Conservation (phyloP, 2,888 invertebrate genomes). For the Phortica okadai region DNA sequence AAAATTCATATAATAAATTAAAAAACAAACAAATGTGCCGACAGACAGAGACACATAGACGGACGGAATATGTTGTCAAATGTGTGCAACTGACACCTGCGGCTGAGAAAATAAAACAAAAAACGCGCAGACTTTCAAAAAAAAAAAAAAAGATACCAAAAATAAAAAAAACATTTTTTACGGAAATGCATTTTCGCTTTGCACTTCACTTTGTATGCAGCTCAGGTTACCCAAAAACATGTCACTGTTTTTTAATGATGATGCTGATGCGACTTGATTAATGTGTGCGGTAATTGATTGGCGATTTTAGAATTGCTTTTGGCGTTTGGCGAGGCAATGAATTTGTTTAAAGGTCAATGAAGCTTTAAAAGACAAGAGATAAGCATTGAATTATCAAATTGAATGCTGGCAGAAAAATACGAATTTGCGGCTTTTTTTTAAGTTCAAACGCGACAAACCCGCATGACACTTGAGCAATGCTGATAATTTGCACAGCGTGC, state of each 20-base stretch:
- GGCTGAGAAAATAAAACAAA: not conserved
- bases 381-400: too few species aligned
- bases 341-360: not conserved
- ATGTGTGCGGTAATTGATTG: too few species aligned
- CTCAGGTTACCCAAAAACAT: conserved; percentile 2
- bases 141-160: not conserved
- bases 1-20: not conserved
- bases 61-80: not conserved
- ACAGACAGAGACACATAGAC: not conserved
- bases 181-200: not conserved
- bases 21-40: conserved; percentile 3
- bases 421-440: not conserved
- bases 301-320: not conserved
- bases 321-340: not conserved
- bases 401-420: not conserved
- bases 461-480: not conserved
- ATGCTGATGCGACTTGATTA: too few species aligned
- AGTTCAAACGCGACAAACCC: not conserved
- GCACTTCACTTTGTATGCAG: not conserved
- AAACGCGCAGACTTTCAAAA: not conserved
- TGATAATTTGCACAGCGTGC: not conserved
- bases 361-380: too few species aligned
- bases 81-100: conserved; percentile 1
- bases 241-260: not conserved
- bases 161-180: not conserved